phyloP scores from a whole-genome alignment of 1,140 invertebrate genomes.

The Watersipora subatra region DNA sequence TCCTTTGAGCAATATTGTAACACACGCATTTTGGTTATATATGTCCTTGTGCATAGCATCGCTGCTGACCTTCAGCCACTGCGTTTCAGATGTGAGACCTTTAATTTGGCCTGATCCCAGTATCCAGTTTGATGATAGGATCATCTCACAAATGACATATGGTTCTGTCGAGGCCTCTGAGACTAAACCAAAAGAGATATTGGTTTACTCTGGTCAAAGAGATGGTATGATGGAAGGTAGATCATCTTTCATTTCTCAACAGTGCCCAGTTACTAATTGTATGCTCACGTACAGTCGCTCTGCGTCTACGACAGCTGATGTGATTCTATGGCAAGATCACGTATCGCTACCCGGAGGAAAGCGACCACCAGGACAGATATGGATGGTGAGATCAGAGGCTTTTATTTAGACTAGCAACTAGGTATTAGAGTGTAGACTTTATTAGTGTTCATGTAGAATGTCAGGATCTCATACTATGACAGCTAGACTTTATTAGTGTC shows the following conservation, averaged over 20 bases:
- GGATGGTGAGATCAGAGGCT: conserved; percentile 13
- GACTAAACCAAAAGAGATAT: neutral
- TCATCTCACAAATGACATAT: neutral
- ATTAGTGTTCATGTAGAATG: too few species aligned
- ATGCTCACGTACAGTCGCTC: conserved; percentile 18
- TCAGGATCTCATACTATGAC: too few species aligned
- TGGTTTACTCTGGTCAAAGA: neutral
- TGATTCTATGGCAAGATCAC: conserved; percentile 21
- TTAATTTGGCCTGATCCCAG: neutral
- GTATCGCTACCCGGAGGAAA: conserved; percentile 4
- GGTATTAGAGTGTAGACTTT: too few species aligned
- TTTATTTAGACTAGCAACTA: too few species aligned
- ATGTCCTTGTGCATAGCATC: too few species aligned
- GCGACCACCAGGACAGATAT: conserved; percentile 23
- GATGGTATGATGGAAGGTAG: conserved; percentile 14
- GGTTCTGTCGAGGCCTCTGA: neutral
- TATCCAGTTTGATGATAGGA: neutral
- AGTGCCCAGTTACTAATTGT: conserved; percentile 27
- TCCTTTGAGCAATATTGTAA: too few species aligned
- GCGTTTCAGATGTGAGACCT: neutral
- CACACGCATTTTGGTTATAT: too few species aligned
- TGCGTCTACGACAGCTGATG: conserved; percentile 16
- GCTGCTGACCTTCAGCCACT: too few species aligned
- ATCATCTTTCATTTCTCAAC: conserved; percentile 17
- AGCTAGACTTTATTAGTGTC: too few species aligned